Evolutionary conservation across 2,888 invertebrate genomes (phyloP), one percentile per base, ranked within the genome.

Genomic region (Orthosia incerta): DNA sequence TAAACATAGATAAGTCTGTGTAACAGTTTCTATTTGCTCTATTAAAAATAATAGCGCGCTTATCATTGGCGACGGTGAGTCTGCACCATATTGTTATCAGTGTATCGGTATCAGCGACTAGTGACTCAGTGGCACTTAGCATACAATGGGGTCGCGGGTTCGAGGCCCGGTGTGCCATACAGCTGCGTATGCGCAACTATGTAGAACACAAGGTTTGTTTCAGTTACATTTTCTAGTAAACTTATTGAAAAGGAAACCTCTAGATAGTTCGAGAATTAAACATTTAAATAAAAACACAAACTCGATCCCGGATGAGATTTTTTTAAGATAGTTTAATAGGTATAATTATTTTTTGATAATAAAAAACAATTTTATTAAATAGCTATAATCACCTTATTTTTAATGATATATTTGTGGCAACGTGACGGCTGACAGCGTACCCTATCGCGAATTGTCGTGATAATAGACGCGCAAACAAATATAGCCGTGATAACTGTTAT

Each of bases 131-230:
- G 80, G 80, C 64, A 75, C 75, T 91, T 92, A 89, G 86, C 93
- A 93, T 91, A 93, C 93, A 93, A 93, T 92, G 79, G 75, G 91
- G 93, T 91, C 92, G 87, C 86, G 84, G 87, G 92, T 92, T 92
- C 90, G 88, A 89, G 85, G 85, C 85, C 84, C 77, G 55, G 77
- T 63, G 71, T 63, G 71, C 60, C 72, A n/a, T n/a, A 81, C 81
- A 74, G 76, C 64, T 83, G 72, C 69, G 72, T 51, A 71, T 53
- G 60, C 65, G 51, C 69, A 59, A 9, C 11, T 83, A 80, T 83
- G 48, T 80, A 65, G 84, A 75, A 39, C 76, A 76, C 59, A 66
- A 69, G 73, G 71, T 71, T 75, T 13, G 46, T 59, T 79, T 74
- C 15, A 71, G n/a, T 77, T 56, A 23, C 39, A 18, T 71, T 65